Evolutionary conservation across 2,888 invertebrate genomes (phyloP).

Genomic region (Sturmia bella): DNA sequence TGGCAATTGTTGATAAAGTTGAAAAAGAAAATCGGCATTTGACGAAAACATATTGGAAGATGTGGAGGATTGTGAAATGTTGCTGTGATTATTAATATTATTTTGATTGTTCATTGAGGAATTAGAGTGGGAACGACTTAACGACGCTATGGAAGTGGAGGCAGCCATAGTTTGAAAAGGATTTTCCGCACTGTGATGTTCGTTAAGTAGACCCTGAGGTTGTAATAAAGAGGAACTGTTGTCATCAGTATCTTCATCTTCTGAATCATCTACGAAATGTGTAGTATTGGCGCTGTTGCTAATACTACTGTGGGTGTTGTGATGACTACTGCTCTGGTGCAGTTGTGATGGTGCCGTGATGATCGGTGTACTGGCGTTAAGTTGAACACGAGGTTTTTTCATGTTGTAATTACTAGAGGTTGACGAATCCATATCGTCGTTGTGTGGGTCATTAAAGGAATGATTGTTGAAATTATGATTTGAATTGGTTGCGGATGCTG

Average conservation of each 20-base stretch:
- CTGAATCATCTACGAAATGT: conserved; percentile 75
- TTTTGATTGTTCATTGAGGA: conserved; percentile 55
- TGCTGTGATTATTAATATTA: conserved; percentile 64
- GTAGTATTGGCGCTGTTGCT: conserved; percentile 60
- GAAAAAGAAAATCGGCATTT: conserved; percentile 80
- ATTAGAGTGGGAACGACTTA: conserved; percentile 68
- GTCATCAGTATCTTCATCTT: conserved; percentile 80
- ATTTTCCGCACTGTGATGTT: conserved; percentile 73
- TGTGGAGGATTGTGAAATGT: conserved; percentile 66
- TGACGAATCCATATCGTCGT: conserved; percentile 75
- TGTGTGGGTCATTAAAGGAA: conserved; percentile 71
- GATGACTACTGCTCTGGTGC: conserved; percentile 56
- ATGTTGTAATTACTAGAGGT: conserved; percentile 74
- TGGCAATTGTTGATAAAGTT: conserved; percentile 80
- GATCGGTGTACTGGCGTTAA: conserved; percentile 64
- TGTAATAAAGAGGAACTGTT: conserved; percentile 75
- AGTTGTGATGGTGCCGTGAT: conserved; percentile 38
- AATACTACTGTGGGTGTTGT: conserved; percentile 58
- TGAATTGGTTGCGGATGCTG: conserved; percentile 13
- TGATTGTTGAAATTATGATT: conserved; percentile 62
- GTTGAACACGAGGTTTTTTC: conserved; percentile 79
- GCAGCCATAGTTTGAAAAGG: conserved; percentile 69
- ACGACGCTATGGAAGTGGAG: conserved; percentile 68
- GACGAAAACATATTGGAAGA: conserved; percentile 75
- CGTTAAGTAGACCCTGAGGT: conserved; percentile 73